A percentile compares a stretch with the other conserved stretches of the same genome.
phyloP scores from a whole-genome alignment of 1,140 invertebrate species.

The Drosophila orosa region DNA sequence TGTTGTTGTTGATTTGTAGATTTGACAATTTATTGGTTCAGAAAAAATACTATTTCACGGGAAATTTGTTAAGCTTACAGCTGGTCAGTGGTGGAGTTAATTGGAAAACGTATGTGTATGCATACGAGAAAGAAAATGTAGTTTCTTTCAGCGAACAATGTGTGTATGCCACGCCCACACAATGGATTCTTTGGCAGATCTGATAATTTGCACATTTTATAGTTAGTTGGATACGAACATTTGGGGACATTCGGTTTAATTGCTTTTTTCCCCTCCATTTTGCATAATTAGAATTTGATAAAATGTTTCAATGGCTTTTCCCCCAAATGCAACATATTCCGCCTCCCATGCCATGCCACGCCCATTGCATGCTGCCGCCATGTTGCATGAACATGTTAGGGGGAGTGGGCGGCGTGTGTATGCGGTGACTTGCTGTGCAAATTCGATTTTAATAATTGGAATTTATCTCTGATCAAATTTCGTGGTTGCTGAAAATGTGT shows the following conservation, averaged over 20 bases:
- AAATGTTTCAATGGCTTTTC: slow-evolving; percentile 49
- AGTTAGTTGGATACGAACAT: slow-evolving; percentile 35
- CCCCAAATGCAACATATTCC: slow-evolving; percentile 28
- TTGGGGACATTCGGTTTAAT: slow-evolving; percentile 62
- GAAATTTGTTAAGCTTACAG: slow-evolving; percentile 58
- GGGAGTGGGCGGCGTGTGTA: not conserved
- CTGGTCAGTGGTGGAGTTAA: slow-evolving; percentile 51
- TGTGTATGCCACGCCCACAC: not conserved
- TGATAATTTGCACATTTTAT: slow-evolving; percentile 66
- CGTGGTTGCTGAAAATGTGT: slow-evolving; percentile 54
- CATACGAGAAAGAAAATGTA: slow-evolving; percentile 25
- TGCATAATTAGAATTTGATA: slow-evolving; percentile 71
- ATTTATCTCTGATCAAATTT: slow-evolving; percentile 71
- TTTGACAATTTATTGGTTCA: slow-evolving; percentile 70
- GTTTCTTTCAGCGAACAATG: slow-evolving; percentile 25
- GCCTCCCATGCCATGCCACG: slow-evolving; percentile 16
- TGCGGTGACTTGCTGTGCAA: slow-evolving; percentile 51
- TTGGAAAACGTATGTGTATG: slow-evolving; percentile 66
- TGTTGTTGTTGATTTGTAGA: slow-evolving; percentile 67
- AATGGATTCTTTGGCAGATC: slow-evolving; percentile 25
- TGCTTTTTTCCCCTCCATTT: slow-evolving; percentile 71
- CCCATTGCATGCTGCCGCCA: slow-evolving; percentile 46
- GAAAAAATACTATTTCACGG: slow-evolving; percentile 66
- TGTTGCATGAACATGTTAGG: slow-evolving; percentile 4
- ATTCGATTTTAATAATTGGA: slow-evolving; percentile 79